Percentiles rank a stretch among this genome's conserved stretches.
These are phyloP conservation scores for Sphenodon punctatus DNA, from an alignment of 2,797 vertebrate genomes.

Conservation along the genomic window DNA sequence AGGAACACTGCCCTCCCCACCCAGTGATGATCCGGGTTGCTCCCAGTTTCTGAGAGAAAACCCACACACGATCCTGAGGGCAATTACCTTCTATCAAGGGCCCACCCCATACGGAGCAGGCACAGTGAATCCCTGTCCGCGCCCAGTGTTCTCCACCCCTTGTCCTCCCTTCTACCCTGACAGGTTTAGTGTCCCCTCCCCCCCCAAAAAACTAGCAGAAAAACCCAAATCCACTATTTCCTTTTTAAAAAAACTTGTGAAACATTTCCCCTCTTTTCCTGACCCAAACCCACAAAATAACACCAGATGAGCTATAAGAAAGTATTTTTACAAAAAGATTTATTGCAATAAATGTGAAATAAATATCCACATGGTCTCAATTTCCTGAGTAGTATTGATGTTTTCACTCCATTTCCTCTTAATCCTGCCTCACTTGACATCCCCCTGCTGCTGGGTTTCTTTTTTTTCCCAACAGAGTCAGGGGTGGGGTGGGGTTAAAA, in stretches of 20 bases:
- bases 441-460: slow-evolving; percentile 37
- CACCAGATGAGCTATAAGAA: slow-evolving; percentile 9
- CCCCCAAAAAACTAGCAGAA: neutral
- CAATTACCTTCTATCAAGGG: too few species aligned
- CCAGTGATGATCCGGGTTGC: too few species aligned
- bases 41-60: too few species aligned
- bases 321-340: slow-evolving; percentile 45
- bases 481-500: slow-evolving; percentile 58
- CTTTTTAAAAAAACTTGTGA: neutral
- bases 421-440: slow-evolving; percentile 46
- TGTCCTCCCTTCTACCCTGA: too few species aligned
- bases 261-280: slow-evolving; percentile 2
- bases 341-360: slow-evolving; percentile 61
- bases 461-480: slow-evolving; percentile 46
- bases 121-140: too few species aligned
- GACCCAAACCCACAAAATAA: slow-evolving; percentile 1
- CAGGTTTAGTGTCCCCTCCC: too few species aligned
- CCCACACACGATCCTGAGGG: too few species aligned
- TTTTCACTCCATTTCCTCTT: slow-evolving; percentile 68
- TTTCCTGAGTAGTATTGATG: slow-evolving; percentile 55
- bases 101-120: too few species aligned
- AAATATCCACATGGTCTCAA: slow-evolving; percentile 71
- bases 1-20: too few species aligned
- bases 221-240: neutral
- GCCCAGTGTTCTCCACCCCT: too few species aligned